Conservation (phyloP, 2,888 invertebrate species). For the Drosophila nr. perissopoda region DNA sequence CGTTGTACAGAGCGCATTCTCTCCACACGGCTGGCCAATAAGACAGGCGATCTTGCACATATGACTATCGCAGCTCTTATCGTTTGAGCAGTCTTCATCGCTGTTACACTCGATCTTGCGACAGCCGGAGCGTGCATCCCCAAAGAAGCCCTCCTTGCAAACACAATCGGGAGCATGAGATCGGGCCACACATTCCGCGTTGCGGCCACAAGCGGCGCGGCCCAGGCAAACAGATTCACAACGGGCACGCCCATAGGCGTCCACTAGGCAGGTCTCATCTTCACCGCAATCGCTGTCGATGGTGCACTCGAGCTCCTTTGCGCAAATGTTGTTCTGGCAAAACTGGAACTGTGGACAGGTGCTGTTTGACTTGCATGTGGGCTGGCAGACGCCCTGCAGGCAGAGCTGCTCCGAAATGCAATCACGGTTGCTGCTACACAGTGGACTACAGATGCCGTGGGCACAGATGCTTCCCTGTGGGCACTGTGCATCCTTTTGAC, state of each 20-base stretch:
- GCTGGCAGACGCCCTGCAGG: slow-evolving; percentile 93
- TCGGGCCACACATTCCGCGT: slow-evolving; percentile 91
- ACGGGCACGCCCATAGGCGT: slow-evolving; percentile 90
- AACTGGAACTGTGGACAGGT: slow-evolving; percentile 94
- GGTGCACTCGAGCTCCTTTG: slow-evolving; percentile 91
- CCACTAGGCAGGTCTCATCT: slow-evolving; percentile 90
- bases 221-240: slow-evolving; percentile 91
- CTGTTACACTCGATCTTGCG: slow-evolving; percentile 91
- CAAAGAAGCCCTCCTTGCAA: slow-evolving; percentile 92
- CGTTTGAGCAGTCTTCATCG: slow-evolving; percentile 91
- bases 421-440: slow-evolving; percentile 92
- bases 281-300: slow-evolving; percentile 90
- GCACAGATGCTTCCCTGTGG: slow-evolving; percentile 93
- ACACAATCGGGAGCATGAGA: slow-evolving; percentile 91
- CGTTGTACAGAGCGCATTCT: slow-evolving; percentile 93
- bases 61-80: slow-evolving; percentile 92
- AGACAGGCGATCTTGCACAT: slow-evolving; percentile 95
- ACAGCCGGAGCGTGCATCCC: slow-evolving; percentile 92
- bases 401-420: slow-evolving; percentile 94
- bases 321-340: slow-evolving; percentile 93
- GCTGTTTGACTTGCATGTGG: slow-evolving; percentile 91
- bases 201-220: slow-evolving; percentile 90
- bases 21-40: slow-evolving; percentile 92
- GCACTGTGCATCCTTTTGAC: slow-evolving; percentile 92
- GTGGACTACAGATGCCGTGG: slow-evolving; percentile 91